Conservation (phyloP, 2,888 invertebrate genomes). For the Nebria brevicollis region DNA sequence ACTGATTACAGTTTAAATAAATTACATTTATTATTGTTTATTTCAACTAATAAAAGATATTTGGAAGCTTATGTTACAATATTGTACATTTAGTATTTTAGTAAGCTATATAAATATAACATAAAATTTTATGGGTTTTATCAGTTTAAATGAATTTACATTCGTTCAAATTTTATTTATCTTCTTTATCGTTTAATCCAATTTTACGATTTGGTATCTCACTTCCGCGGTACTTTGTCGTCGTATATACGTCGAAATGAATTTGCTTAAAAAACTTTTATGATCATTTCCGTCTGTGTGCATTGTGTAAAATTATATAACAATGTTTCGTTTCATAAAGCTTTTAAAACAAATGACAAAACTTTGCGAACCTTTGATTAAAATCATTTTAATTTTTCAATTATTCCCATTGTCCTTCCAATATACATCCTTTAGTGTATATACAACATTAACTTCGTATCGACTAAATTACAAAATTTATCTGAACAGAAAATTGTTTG, state of each 20-base stretch:
- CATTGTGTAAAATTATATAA: neutral
- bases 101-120: neutral
- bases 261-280: constrained; percentile 1
- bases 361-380: neutral
- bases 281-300: neutral
- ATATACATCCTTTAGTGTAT: neutral
- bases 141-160: neutral
- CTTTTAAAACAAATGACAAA: neutral
- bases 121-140: neutral
- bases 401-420: neutral
- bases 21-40: too few species aligned
- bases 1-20: too few species aligned
- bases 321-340: neutral
- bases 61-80: too few species aligned
- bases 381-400: neutral
- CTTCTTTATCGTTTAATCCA: neutral
- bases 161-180: neutral
- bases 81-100: too few species aligned
- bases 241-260: constrained; percentile 1
- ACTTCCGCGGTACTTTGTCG: neutral
- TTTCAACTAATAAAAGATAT: too few species aligned
- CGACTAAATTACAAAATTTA: too few species aligned
- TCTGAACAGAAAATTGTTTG: too few species aligned
- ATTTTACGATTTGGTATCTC: neutral
- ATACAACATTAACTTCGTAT: too few species aligned